Conservation (phyloP, 2,888 invertebrate species). For the Lycophotia porphyrea region DNA sequence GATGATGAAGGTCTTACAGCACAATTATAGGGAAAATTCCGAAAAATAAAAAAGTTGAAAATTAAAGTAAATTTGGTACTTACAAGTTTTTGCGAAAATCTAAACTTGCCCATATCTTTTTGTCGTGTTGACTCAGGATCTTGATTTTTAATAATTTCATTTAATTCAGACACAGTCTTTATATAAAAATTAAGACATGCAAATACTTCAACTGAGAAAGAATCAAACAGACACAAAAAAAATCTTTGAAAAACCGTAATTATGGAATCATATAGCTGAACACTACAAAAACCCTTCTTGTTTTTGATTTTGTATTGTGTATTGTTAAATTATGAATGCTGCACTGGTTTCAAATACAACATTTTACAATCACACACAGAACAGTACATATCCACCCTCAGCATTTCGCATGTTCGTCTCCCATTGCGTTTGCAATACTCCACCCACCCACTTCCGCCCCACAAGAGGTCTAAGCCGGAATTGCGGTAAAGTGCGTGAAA, state of each 20-base stretch:
- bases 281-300: not conserved
- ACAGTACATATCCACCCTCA: not conserved
- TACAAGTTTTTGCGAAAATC: no score
- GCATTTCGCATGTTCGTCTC: constrained; percentile 19
- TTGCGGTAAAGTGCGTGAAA: constrained; percentile 53
- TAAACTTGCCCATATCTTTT: no score
- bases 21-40: no score
- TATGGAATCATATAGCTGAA: not conserved
- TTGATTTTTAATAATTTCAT: no score
- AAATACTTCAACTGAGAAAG: not conserved
- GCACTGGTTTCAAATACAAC: not conserved
- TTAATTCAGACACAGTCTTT: no score
- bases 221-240: not conserved
- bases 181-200: no score
- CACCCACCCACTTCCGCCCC: constrained; percentile 22
- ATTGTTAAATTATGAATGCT: no score
- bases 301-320: not conserved
- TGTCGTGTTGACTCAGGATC: no score
- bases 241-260: not conserved
- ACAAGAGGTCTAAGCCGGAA: constrained; percentile 55
- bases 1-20: no score
- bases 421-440: constrained; percentile 34
- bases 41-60: no score
- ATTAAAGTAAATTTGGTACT: no score
- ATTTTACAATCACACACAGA: not conserved